Percentiles rank a stretch among this genome's conserved stretches.
phyloP scores from a whole-genome alignment of 2,888 invertebrate genomes.

The Machimus atricapillus region DNA sequence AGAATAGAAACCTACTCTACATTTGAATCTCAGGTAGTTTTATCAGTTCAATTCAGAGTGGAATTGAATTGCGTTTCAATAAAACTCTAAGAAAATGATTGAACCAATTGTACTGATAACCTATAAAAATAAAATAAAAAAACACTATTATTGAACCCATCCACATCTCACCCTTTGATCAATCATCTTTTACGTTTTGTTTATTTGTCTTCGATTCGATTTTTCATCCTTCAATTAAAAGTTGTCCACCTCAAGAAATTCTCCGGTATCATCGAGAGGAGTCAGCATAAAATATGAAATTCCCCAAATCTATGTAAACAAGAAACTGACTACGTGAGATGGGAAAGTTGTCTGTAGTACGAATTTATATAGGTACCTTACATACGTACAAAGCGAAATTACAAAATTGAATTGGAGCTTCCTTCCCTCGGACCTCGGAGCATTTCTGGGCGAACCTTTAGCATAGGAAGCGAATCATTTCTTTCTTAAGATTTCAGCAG shows the following conservation, averaged over 20 bases:
- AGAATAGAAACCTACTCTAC: background rate
- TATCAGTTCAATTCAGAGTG: background rate
- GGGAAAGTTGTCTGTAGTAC: background rate
- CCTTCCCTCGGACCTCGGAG: background rate
- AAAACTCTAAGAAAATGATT: background rate
- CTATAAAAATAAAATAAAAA: background rate
- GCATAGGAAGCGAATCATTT: conserved; percentile 24
- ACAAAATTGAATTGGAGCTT: conserved; percentile 1
- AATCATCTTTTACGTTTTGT: background rate
- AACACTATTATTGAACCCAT: background rate
- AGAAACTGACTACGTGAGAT: background rate
- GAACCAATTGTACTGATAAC: background rate
- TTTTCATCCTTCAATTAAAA: background rate
- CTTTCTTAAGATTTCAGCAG: conserved; percentile 1
- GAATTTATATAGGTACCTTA: background rate
- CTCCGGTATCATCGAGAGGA: background rate
- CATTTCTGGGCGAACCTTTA: background rate
- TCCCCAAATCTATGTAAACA: background rate
- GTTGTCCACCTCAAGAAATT: background rate
- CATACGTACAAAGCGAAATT: background rate
- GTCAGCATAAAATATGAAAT: background rate
- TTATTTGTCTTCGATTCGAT: background rate
- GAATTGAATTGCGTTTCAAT: background rate
- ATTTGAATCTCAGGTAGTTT: background rate
- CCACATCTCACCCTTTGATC: background rate